phyloP scores from a whole-genome alignment of 53 echinoderm and acorn worm genomes.

The Holothuria scabra region DNA sequence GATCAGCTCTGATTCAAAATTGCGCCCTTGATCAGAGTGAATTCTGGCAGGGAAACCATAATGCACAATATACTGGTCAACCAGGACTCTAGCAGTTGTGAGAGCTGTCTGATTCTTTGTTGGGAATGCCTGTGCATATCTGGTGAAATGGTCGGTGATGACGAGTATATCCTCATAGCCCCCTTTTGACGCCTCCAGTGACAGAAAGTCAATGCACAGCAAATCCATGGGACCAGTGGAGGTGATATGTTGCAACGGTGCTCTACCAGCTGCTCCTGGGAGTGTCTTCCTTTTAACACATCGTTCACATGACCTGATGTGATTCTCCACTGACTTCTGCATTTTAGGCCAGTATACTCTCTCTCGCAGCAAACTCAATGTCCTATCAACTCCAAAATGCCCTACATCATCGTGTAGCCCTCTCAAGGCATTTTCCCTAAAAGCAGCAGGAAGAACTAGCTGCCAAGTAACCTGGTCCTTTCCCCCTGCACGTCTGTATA shows the following conservation, averaged over 20 bases:
- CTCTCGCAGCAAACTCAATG: conserved; percentile 25
- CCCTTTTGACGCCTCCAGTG: conserved; percentile 50
- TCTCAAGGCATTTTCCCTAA: conserved; percentile 11
- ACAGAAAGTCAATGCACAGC: conserved; percentile 49
- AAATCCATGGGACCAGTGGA: conserved; percentile 47
- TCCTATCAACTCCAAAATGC: conserved; percentile 55
- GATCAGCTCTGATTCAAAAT: conserved; percentile 63
- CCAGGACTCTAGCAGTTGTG: conserved; percentile 51
- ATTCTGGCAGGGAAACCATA: conserved; percentile 70
- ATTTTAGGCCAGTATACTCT: conserved; percentile 51
- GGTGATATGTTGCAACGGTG: conserved; percentile 35
- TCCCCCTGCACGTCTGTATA: too few relatives aligned
- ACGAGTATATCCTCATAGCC: conserved; percentile 60
- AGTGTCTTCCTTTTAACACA: conserved; percentile 38
- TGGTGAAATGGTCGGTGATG: conserved; percentile 71
- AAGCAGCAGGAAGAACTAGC: conserved; percentile 41
- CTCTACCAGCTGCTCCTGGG: not conserved
- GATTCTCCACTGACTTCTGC: too few relatives aligned
- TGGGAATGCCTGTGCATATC: conserved; percentile 47
- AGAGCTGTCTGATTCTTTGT: conserved; percentile 62
- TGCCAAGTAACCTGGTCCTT: not conserved
- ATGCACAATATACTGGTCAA: too few relatives aligned
- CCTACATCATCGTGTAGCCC: conserved; percentile 60
- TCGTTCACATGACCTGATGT: conserved; percentile 32
- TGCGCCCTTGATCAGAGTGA: conserved; percentile 69